Percentiles rank a stretch among this genome's conserved stretches.
Evolutionary conservation across 2,888 invertebrate species (phyloP).

Genomic region (Poecilus cupreus): DNA sequence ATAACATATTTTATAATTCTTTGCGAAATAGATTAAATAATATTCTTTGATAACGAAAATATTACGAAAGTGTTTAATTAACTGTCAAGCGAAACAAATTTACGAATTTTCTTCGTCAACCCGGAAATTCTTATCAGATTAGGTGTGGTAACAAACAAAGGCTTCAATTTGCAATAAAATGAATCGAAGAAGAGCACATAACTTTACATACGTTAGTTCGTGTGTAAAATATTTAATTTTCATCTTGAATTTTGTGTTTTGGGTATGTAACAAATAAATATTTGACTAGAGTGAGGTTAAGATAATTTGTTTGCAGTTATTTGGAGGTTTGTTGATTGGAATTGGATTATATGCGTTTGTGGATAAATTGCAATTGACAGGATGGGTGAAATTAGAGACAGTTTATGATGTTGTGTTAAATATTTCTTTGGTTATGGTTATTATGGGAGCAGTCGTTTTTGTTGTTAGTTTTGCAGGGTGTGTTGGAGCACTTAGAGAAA

Average conservation of each 20-base stretch:
- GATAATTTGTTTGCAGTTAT: slow-evolving; percentile 79
- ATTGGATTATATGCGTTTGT: slow-evolving; percentile 94
- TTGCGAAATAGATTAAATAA: too few species aligned
- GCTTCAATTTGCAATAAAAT: slow-evolving; percentile 69
- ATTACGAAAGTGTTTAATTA: too few species aligned
- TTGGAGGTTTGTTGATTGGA: slow-evolving; percentile 90
- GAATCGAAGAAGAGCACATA: slow-evolving; percentile 80
- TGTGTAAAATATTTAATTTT: slow-evolving; percentile 94
- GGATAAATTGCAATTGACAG: slow-evolving; percentile 93
- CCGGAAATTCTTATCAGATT: neutral
- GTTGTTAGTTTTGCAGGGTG: slow-evolving; percentile 96
- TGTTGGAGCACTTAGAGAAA: slow-evolving; percentile 92
- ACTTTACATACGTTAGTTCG: slow-evolving; percentile 88
- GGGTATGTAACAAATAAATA: slow-evolving; percentile 79
- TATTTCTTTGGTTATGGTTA: slow-evolving; percentile 92
- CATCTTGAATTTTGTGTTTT: slow-evolving; percentile 90
- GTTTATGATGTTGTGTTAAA: slow-evolving; percentile 93
- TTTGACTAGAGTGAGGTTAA: neutral
- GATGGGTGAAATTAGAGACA: slow-evolving; percentile 88
- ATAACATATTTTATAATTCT: too few species aligned
- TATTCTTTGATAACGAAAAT: too few species aligned
- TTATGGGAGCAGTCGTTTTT: slow-evolving; percentile 93
- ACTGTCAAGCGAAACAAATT: too few species aligned
- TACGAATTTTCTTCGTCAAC: neutral
- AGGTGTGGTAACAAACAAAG: too few species aligned